These are phyloP conservation scores for Synaphobranchus kaupii DNA, from an alignment of 2,797 vertebrate species.

Conservation along the genomic window DNA sequence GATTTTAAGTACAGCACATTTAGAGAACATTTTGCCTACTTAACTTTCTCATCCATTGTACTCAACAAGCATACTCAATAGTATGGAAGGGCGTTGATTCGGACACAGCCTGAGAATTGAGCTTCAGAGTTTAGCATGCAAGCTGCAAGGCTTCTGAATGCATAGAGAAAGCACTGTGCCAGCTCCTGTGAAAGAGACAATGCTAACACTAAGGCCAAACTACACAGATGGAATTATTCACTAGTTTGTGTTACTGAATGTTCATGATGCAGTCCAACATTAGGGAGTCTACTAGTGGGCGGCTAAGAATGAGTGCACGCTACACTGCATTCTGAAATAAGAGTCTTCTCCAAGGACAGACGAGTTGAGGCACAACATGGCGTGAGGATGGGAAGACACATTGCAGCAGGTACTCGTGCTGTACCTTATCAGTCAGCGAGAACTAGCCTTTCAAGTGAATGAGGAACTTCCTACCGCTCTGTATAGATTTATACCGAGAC, in stretches of 20 bases:
- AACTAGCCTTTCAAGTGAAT: constrained; percentile 7
- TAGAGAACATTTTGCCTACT: too few relatives aligned
- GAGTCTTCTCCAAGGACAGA: constrained; percentile 37
- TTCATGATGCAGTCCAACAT: not conserved
- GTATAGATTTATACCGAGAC: not conserved
- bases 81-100: too few relatives aligned
- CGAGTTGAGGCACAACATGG: constrained; percentile 49
- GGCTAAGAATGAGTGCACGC: not conserved
- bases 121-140: constrained; percentile 6
- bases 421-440: constrained; percentile 17
- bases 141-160: constrained; percentile 14
- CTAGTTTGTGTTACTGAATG: not conserved
- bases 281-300: not conserved
- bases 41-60: too few relatives aligned
- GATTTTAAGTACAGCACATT: too few relatives aligned
- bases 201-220: not conserved
- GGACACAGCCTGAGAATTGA: not conserved
- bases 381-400: constrained; percentile 42
- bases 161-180: constrained; percentile 2
- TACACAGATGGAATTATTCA: not conserved
- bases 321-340: not conserved
- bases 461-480: not conserved
- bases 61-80: too few relatives aligned
- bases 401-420: constrained; percentile 3
- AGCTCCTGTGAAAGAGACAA: constrained; percentile 4